A percentile compares a stretch with the other conserved stretches of the same genome.
Conservation (phyloP, 2,888 invertebrate genomes). For the Phaedon cochleariae region DNA sequence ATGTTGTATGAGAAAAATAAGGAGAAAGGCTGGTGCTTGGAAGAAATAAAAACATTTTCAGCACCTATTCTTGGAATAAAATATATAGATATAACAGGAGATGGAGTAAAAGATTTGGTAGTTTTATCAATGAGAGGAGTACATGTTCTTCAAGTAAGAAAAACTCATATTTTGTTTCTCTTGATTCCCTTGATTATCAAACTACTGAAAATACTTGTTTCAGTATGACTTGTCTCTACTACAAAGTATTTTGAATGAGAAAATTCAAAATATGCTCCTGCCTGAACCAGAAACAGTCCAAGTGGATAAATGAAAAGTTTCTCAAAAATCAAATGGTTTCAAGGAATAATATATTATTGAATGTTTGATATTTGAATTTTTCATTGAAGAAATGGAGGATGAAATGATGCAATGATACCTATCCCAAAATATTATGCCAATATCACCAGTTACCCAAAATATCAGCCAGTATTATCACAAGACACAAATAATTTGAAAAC, state of each 20-base stretch:
- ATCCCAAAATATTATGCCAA: too few species aligned
- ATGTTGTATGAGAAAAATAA: slow-evolving; percentile 63
- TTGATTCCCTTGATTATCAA: not conserved
- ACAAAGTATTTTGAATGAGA: slow-evolving; percentile 27
- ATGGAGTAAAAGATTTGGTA: slow-evolving; percentile 72
- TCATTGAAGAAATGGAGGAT: too few species aligned
- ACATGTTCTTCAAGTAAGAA: slow-evolving; percentile 71
- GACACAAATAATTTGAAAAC: too few species aligned
- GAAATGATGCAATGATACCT: too few species aligned
- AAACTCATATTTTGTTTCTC: not conserved
- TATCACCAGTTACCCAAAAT: too few species aligned
- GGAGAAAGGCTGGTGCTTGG: slow-evolving; percentile 61
- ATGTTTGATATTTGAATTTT: not conserved
- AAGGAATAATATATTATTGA: not conserved
- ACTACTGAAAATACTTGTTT: slow-evolving; percentile 16
- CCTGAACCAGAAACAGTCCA: slow-evolving; percentile 29
- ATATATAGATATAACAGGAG: slow-evolving; percentile 71
- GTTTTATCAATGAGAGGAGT: slow-evolving; percentile 73
- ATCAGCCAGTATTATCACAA: too few species aligned
- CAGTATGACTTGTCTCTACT: slow-evolving; percentile 32
- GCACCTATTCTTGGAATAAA: slow-evolving; percentile 70
- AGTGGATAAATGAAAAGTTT: not conserved
- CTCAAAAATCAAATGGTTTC: too few species aligned
- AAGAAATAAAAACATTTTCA: slow-evolving; percentile 66
- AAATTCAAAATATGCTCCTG: slow-evolving; percentile 30